These are phyloP conservation scores for Hylaeus volcanicus DNA, from an alignment of 1,140 invertebrate genomes.

Conservation along the genomic window DNA sequence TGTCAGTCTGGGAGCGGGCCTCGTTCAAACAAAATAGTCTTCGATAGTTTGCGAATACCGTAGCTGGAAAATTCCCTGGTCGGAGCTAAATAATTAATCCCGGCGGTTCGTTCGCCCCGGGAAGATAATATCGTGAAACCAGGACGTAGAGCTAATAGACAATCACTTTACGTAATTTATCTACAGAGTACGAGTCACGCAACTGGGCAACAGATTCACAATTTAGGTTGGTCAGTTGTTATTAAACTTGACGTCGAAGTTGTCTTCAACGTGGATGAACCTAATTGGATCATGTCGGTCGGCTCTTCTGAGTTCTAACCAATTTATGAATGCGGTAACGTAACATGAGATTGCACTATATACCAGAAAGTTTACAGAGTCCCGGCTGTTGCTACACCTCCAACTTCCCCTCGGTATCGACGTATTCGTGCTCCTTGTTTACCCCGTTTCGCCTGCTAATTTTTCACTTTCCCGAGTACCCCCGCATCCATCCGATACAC, in stretches of 20 bases:
- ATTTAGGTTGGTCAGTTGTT: constrained; percentile 4
- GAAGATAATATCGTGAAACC: constrained; percentile 7
- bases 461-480: no score
- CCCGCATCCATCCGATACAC: no score
- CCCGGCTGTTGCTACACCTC: constrained; percentile 18
- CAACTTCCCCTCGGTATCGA: constrained; percentile 41
- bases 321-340: constrained; percentile 66
- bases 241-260: background rate
- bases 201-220: background rate
- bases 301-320: constrained; percentile 58
- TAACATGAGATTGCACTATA: constrained; percentile 67
- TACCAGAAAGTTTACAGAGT: constrained; percentile 23
- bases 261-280: constrained; percentile 1
- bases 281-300: constrained; percentile 53
- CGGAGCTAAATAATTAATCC: background rate
- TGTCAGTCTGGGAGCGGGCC: background rate
- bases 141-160: background rate
- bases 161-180: background rate
- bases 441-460: background rate
- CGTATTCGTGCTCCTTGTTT: constrained; percentile 4
- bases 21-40: background rate
- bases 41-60: background rate
- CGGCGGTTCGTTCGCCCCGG: background rate
- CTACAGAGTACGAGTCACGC: background rate
- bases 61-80: background rate